phyloP scores from a whole-genome alignment of 2,888 invertebrate genomes.

The Aspidiotus destructor region DNA sequence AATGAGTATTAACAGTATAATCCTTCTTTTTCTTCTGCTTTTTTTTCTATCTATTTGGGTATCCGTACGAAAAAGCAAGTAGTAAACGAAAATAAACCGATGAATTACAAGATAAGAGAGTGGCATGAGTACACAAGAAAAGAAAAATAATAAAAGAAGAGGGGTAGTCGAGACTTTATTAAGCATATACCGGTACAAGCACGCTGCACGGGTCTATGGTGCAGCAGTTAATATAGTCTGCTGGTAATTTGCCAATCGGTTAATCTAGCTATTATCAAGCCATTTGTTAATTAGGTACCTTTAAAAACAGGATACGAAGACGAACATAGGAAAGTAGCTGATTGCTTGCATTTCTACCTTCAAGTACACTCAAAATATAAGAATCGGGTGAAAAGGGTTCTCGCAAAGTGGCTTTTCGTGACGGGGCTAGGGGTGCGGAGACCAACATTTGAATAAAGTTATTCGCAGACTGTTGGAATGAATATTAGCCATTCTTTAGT shows the following conservation, averaged over 20 bases:
- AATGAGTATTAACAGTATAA: too few species aligned
- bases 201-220: neutral
- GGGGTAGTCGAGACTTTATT: too few species aligned
- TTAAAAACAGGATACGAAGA: conserved; percentile 24
- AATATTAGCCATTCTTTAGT: conserved; percentile 32
- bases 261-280: conserved; percentile 27
- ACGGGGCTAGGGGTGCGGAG: conserved; percentile 8
- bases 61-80: too few species aligned
- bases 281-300: conserved; percentile 27
- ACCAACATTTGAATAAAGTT: conserved; percentile 27
- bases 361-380: conserved; percentile 25
- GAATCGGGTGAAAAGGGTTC: conserved; percentile 27
- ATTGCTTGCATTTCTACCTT: conserved; percentile 30
- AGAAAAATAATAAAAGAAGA: too few species aligned
- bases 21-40: too few species aligned
- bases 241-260: conserved; percentile 28
- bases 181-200: too few species aligned
- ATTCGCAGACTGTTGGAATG: conserved; percentile 28
- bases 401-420: conserved; percentile 29
- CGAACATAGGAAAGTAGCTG: conserved; percentile 26
- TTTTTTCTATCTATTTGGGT: too few species aligned
- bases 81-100: too few species aligned
- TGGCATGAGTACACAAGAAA: too few species aligned
- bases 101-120: too few species aligned
- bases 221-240: neutral